Percentiles rank a stretch among this genome's conserved stretches.
phyloP scores from a whole-genome alignment of 2,888 invertebrate genomes.

The Neuroscelio doddi region DNA sequence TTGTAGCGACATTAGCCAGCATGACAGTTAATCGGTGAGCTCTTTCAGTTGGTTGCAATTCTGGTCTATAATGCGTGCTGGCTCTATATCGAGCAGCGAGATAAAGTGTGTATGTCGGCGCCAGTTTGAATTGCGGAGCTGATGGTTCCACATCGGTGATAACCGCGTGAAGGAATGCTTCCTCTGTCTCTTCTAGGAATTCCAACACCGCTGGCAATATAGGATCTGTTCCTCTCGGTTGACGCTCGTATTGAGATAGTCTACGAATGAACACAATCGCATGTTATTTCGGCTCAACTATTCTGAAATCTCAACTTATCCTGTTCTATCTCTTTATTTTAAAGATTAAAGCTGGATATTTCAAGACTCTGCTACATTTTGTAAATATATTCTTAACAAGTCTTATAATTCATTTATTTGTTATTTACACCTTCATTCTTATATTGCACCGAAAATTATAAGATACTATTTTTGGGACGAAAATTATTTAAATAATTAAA shows the following conservation, averaged over 20 bases:
- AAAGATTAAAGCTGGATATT: too few relatives aligned
- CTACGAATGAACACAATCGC: constrained; percentile 50
- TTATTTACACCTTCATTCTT: too few relatives aligned
- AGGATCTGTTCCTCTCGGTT: constrained; percentile 85
- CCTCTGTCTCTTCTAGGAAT: constrained; percentile 95
- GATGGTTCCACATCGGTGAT: constrained; percentile 91
- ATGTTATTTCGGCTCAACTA: constrained; percentile 19
- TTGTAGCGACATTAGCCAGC: constrained; percentile 90
- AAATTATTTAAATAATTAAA: too few relatives aligned
- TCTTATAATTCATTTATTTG: too few relatives aligned
- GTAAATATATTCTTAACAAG: too few relatives aligned
- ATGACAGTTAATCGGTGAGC: constrained; percentile 93
- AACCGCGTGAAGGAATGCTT: constrained; percentile 90
- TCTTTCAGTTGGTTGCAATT: constrained; percentile 91
- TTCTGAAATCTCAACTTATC: constrained; percentile 26
- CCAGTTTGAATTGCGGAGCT: constrained; percentile 93
- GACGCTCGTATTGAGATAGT: constrained; percentile 73
- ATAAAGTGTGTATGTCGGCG: constrained; percentile 97
- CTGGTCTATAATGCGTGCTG: constrained; percentile 94
- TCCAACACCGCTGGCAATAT: constrained; percentile 95
- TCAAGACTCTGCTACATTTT: too few relatives aligned
- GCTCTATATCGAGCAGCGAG: constrained; percentile 94
- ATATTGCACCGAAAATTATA: too few relatives aligned
- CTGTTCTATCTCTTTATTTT: not conserved
- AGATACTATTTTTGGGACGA: too few relatives aligned